Evolutionary conservation across 2,113 vertebrate species (phyloP).

Genomic region (Scatophagus argus): DNA sequence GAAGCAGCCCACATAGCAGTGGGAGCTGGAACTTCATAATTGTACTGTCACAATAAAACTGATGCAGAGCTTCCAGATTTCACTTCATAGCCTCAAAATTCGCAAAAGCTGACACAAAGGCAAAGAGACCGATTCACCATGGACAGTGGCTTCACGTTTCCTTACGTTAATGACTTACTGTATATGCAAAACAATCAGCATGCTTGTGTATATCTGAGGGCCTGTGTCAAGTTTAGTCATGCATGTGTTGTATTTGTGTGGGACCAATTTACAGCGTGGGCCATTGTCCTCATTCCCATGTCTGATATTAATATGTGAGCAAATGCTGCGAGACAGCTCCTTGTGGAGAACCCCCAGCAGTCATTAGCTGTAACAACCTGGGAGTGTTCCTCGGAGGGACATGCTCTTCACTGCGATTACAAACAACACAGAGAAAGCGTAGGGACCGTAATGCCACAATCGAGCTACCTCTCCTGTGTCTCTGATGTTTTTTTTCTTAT

Average conservation of each 20-base stretch:
- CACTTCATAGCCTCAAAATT: conserved; percentile 58
- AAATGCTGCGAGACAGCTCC: conserved; percentile 78
- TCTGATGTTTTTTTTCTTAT: conserved; percentile 17
- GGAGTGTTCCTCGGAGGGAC: conserved; percentile 74
- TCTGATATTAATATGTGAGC: conserved; percentile 75
- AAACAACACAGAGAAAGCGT: conserved; percentile 54
- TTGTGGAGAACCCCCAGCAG: conserved; percentile 72
- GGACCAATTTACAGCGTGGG: conserved; percentile 34
- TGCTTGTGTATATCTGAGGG: not conserved
- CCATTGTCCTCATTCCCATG: conserved; percentile 53
- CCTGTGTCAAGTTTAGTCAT: conserved; percentile 31
- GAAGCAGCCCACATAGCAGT: conserved; percentile 57
- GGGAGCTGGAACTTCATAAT: conserved; percentile 76
- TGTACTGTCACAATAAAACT: conserved; percentile 80
- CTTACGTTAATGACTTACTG: conserved; percentile 45
- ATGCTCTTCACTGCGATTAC: conserved; percentile 56
- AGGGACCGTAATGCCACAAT: conserved; percentile 5
- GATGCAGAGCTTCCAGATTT: conserved; percentile 72
- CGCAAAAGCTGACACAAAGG: conserved; percentile 40
- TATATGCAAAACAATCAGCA: conserved; percentile 7
- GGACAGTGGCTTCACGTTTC: conserved; percentile 17
- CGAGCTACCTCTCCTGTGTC: not conserved
- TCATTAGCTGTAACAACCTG: conserved; percentile 79
- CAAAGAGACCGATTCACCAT: conserved; percentile 39
- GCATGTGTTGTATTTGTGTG: conserved; percentile 38